Percentiles rank a stretch among this genome's conserved stretches.
These are phyloP conservation scores for Merops nubicus DNA, from an alignment of 2,113 vertebrate species.

Conservation along the genomic window DNA sequence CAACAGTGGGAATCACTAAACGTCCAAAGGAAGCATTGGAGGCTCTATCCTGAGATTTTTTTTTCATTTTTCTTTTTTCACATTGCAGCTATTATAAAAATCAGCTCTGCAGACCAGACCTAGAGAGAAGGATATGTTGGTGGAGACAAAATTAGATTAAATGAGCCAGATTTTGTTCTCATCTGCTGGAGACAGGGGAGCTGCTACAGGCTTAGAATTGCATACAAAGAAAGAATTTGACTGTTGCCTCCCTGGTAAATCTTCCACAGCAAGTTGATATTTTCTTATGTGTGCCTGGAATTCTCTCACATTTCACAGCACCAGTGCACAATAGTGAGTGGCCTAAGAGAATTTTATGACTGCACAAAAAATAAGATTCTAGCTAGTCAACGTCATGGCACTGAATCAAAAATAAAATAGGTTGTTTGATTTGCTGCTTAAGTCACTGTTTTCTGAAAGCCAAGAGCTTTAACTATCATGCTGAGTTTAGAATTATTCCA, in stretches of 20 bases:
- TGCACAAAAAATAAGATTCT: background rate
- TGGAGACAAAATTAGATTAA: slow-evolving; percentile 61
- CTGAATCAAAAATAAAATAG: slow-evolving; percentile 16
- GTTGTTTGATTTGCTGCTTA: slow-evolving; percentile 7
- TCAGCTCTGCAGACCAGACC: slow-evolving; percentile 42
- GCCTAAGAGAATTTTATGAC: background rate
- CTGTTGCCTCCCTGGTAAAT: background rate
- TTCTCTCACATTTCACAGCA: background rate
- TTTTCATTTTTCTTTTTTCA: background rate
- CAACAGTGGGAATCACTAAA: slow-evolving; percentile 14
- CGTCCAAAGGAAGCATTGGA: background rate
- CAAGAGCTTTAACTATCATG: background rate
- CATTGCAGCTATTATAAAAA: slow-evolving; percentile 43
- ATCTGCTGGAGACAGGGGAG: slow-evolving; percentile 52
- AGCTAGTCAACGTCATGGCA: background rate
- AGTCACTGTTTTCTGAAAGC: background rate
- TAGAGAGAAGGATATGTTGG: slow-evolving; percentile 57
- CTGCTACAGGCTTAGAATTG: slow-evolving; percentile 32
- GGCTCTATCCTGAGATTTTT: background rate
- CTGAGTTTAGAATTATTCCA: slow-evolving; percentile 27
- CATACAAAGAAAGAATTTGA: slow-evolving; percentile 6
- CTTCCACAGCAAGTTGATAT: background rate
- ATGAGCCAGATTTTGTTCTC: slow-evolving; percentile 54
- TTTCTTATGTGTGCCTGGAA: background rate
- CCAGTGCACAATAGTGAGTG: background rate